Base-by-base conservation (phyloP, 1,140 invertebrate species). In the Papilio glaucus region DNA sequence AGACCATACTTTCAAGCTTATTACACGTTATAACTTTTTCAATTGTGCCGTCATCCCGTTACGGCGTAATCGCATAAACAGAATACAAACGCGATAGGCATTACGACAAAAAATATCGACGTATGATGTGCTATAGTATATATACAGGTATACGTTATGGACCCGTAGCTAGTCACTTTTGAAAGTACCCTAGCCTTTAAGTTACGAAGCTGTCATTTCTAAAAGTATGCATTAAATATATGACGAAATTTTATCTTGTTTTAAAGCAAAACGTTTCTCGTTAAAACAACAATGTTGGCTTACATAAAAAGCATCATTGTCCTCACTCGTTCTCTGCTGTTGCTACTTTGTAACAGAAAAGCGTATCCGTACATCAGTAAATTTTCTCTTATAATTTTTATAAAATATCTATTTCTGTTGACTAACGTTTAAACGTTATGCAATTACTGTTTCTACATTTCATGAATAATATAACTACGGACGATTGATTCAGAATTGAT, bases 331-430 rank as follows among this genome's bases (percentile, higher is more conserved):
- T 53, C 21, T 24, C 4, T 24, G 1, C 10, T 10, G n/a, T 24
- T 53, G 49, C 24, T 24, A 53, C 49, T 53, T 53, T 53, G 49
- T 53, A 10, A 53, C 49, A 12, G 49, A 53, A 53, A 24, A 53
- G 49, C 49, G 21, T 24, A 10, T 53, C 18, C 9, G 1, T 9
- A 53, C 7, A 24, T 24, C 49, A 53, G 24, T 53, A 53, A 12
- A 53, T 21, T 24, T 53, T 24, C n/a, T n/a, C n/a, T n/a, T n/a
- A n/a, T n/a, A n/a, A n/a, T n/a, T n/a, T n/a, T n/a, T n/a, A n/a
- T n/a, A n/a, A n/a, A n/a, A n/a, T n/a, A n/a, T 18, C 45, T 9
- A 49, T 49, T 49, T 49, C 45, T 49, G 15, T 49, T 21, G 18
- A 49, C 5, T 21, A n/a, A n/a, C n/a, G n/a, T n/a, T n/a, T n/a